Conservation (phyloP, 1,140 invertebrate genomes). For the Bombus balteatus region DNA sequence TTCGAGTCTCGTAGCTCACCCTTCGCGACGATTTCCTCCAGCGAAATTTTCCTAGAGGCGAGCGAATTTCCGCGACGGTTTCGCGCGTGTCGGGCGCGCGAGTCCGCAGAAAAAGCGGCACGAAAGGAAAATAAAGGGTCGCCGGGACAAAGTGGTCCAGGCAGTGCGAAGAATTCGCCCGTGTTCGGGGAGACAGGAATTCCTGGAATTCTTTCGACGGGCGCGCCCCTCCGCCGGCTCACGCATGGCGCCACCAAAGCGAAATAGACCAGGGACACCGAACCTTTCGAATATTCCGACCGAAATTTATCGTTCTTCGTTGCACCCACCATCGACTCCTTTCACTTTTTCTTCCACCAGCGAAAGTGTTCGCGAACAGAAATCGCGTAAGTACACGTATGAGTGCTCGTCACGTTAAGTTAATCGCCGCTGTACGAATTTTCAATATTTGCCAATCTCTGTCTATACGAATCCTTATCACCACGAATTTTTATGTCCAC, state of each 20-base stretch:
- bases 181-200: conserved; percentile 33
- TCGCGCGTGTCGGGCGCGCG: conserved; percentile 13
- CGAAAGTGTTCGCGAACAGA: not conserved
- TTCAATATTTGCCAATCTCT: no score
- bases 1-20: not conserved
- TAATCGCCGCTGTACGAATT: no score
- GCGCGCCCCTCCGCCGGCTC: not conserved
- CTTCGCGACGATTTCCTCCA: no score
- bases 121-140: conserved; percentile 37
- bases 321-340: not conserved
- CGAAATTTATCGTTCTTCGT: conserved; percentile 13
- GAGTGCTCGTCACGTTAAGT: no score
- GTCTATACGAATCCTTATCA: no score
- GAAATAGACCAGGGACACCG: not conserved
- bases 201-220: conserved; percentile 38
- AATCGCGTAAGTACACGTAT: no score
- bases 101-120: not conserved
- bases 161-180: conserved; percentile 39
- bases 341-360: no score
- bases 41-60: not conserved
- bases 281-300: not conserved
- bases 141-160: conserved; percentile 28
- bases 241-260: conserved; percentile 15
- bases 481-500: no score
- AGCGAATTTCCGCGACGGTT: conserved; percentile 11